Base-by-base conservation (phyloP, 1,140 invertebrate species). In the Drosophila chauvacae region DNA sequence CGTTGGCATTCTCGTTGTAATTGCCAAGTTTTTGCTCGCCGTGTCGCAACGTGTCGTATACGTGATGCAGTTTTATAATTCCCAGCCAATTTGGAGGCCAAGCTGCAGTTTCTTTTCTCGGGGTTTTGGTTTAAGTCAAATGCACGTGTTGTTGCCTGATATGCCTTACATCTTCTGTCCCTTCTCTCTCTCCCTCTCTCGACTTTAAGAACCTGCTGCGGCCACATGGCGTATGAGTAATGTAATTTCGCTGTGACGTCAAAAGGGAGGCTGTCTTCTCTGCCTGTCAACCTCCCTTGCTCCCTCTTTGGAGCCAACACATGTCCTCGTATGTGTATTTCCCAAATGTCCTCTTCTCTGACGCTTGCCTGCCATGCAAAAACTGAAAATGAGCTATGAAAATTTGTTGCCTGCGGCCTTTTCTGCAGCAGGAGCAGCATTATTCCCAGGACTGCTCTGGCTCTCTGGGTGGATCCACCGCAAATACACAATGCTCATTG, bases 371-470 rank as follows among this genome's bases (percentile, higher is more conserved):
- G 65, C 28, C 60, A 69, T 42, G 41, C 47, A 63, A 82, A 66
- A 83, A 70, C 70, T 78, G 79, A 82, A 87, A 86, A 86, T 82
- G 81, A 86, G 84, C 83, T 82, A 70, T 87, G 80, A 80, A 80
- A 77, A 77, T 78, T 63, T 77, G 68, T 55, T 72, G 68, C 58
- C 58, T 73, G 48, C 47, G 70, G 60, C 72, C 72, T 61, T 62
- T 82, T 78, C 41, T 56, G 30, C 50, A 35, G 37, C 30, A 51
- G 47, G 7, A 44, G n/a, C 42, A 44, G 42, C 42, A 20, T 20
- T 42, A 50, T 53, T 71, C 57, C 48, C 75, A 45, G 63, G 45
- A 28, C 44, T 50, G 3, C 23, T 16, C 20, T 26, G 23, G 55
- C 16, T 20, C 23, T 23, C 20, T 20, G 18, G 23, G 14, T 26